A percentile compares a stretch with the other conserved stretches of the same genome.
Evolutionary conservation across 2,888 invertebrate genomes (phyloP).

Genomic region (Sarcophaga subvicina): DNA sequence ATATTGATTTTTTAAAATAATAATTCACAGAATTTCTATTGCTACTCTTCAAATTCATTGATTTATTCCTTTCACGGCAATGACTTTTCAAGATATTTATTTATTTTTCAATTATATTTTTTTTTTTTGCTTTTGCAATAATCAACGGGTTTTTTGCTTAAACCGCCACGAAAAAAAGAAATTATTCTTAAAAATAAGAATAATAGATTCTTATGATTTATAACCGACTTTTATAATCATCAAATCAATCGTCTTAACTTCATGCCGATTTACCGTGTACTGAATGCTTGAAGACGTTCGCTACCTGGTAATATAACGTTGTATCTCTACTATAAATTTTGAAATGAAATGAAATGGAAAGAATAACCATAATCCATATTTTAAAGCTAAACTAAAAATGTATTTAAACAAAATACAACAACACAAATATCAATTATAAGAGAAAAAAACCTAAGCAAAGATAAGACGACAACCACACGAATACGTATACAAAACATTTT

Average conservation of each 20-base stretch:
- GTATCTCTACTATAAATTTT: conserved; percentile 64
- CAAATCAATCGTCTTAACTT: conserved; percentile 76
- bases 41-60: neutral
- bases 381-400: conserved; percentile 52
- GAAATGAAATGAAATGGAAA: conserved; percentile 45
- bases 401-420: conserved; percentile 8
- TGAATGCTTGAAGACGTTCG: conserved; percentile 79
- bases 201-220: neutral
- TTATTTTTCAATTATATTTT: conserved; percentile 12
- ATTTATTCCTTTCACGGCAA: conserved; percentile 21
- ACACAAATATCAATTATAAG: conserved; percentile 59
- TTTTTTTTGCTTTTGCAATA: conserved; percentile 14
- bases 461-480: conserved; percentile 53
- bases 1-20: neutral
- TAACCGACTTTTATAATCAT: neutral
- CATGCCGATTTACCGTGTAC: conserved; percentile 80
- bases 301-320: conserved; percentile 80
- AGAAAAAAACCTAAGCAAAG: conserved; percentile 57
- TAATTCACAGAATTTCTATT: neutral
- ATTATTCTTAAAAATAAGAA: neutral
- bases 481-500: conserved; percentile 41
- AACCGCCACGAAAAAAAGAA: neutral
- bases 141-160: conserved; percentile 37
- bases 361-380: conserved; percentile 64
- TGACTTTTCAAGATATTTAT: neutral